Percentiles rank a stretch among this genome's conserved stretches.
These are phyloP conservation scores for Amphipoea oculea DNA, from an alignment of 2,888 invertebrate genomes.

Conservation along the genomic window DNA sequence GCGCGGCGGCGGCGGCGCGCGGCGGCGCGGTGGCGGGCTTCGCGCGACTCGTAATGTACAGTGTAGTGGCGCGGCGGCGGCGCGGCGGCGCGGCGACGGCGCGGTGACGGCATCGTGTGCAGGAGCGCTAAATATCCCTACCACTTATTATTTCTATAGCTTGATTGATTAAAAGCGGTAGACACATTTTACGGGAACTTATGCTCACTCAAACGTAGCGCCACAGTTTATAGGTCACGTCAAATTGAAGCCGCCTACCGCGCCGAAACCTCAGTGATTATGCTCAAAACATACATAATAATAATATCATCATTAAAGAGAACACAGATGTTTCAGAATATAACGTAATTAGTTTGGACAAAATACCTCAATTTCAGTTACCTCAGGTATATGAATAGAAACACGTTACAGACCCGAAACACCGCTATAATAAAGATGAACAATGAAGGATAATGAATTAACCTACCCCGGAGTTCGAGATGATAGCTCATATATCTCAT, in stretches of 20 bases:
- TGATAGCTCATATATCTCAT: slow-evolving; percentile 18
- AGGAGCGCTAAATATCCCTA: background rate
- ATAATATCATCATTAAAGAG: slow-evolving; percentile 22
- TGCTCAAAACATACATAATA: slow-evolving; percentile 24
- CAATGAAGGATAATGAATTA: slow-evolving; percentile 23
- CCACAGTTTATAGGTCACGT: slow-evolving; percentile 4
- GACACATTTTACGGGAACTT: slow-evolving; percentile 1
- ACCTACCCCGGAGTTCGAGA: slow-evolving; percentile 2
- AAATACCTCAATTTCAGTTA: background rate
- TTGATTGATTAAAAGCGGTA: too few relatives aligned
- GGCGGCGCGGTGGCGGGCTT: too few relatives aligned
- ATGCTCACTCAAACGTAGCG: background rate
- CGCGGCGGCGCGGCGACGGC: too few relatives aligned
- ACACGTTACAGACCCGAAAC: background rate
- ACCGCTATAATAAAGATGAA: slow-evolving; percentile 7
- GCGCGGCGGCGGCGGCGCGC: too few relatives aligned
- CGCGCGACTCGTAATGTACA: too few relatives aligned
- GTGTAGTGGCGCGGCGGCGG: too few relatives aligned
- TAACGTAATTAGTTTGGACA: slow-evolving; percentile 26
- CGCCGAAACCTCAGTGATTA: slow-evolving; percentile 7
- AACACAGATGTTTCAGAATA: slow-evolving; percentile 27
- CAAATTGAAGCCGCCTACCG: background rate
- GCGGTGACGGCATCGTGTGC: too few relatives aligned
- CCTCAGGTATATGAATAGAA: slow-evolving; percentile 4
- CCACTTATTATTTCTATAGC: background rate